phyloP scores from a whole-genome alignment of 2,113 vertebrate genomes.

The Tetrax tetrax region DNA sequence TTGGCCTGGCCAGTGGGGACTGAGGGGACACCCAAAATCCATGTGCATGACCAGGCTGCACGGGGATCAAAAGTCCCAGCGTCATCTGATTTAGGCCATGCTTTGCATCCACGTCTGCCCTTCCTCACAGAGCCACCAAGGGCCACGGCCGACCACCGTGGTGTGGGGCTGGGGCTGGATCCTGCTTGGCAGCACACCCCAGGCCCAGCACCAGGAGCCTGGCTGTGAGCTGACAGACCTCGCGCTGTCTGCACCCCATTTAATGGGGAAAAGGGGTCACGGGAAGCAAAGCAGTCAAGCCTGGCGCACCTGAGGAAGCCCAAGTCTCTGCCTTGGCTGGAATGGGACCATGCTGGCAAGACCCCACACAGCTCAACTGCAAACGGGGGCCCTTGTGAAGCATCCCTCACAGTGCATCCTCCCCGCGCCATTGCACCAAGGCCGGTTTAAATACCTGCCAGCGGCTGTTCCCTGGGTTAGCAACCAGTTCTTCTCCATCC shows the following conservation, averaged over 20 bases:
- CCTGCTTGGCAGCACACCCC: not conserved
- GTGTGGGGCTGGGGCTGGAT: fast-evolving
- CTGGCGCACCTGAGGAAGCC: not conserved
- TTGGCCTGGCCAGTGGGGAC: fast-evolving
- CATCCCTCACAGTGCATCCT: not conserved
- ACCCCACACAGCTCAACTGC: not conserved
- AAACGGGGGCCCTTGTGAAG: not conserved
- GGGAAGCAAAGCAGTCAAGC: not conserved
- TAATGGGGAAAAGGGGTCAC: not conserved
- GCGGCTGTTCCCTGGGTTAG: fast-evolving
- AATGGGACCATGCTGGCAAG: not conserved
- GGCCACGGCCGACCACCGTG: fast-evolving
- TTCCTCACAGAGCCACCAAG: not conserved
- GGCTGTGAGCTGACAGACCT: not conserved
- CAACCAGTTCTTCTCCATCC: not conserved
- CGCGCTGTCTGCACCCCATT: not conserved
- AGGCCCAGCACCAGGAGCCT: not conserved
- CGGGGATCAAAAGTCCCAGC: fast-evolving
- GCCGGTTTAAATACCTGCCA: fast-evolving
- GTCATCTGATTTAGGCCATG: fast-evolving
- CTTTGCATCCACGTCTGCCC: not conserved
- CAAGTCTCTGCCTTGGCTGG: not conserved
- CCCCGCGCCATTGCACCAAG: not conserved
- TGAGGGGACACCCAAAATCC: fast-evolving
- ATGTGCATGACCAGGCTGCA: not conserved